Base-by-base conservation (phyloP, 2,797 vertebrate genomes). In the Bovichtus diacanthus region DNA sequence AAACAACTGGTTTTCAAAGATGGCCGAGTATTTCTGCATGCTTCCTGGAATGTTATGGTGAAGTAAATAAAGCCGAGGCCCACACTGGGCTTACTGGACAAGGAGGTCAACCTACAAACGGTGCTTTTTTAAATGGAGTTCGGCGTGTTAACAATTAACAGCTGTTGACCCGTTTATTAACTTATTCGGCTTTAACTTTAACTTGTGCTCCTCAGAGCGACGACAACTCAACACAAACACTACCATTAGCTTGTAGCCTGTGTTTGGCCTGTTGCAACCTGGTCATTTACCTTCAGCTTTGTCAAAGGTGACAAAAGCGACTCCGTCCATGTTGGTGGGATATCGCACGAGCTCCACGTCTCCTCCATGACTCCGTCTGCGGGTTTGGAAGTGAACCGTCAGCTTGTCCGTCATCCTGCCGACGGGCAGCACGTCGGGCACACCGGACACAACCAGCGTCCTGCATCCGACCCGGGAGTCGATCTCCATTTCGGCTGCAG, bases 221-320 rank as follows among this genome's bases (percentile, higher is more conserved):
- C 3, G 2, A 13, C 19, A 41, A 3, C 3, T 8, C 3, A 10
- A 27, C 8, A 41, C 1, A 23, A 4, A 18, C 27, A 34, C 25
- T 38, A 21, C 38, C 60, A n/a, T n/a, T 9, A 38, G 56, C 29
- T 5, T 39, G 23, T 18, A 39, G 36, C 59, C 2, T 9, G 12
- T 18, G 9, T 36, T 59, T 9, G 51, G 25, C n/a, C n/a, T n/a
- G n/a, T 55, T 15, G 2, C 19, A 10, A 9, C 18, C 9, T 16
- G n/a, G 19, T 27, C 0, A 16, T 62, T 82, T 86, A 93, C 93
- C 93, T 92, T 68, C 27, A 25, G 60, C 56, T n/a, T n/a, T 9
- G 44, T 88, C 80, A 38, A 93, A 93, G 2, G 85, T 88, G 34
- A 94, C 78, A 10, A 90, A 90, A 0, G 92, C 92, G 3, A 90